Base-by-base conservation (phyloP, 2,888 invertebrate genomes). In the Camponotus fellah region DNA sequence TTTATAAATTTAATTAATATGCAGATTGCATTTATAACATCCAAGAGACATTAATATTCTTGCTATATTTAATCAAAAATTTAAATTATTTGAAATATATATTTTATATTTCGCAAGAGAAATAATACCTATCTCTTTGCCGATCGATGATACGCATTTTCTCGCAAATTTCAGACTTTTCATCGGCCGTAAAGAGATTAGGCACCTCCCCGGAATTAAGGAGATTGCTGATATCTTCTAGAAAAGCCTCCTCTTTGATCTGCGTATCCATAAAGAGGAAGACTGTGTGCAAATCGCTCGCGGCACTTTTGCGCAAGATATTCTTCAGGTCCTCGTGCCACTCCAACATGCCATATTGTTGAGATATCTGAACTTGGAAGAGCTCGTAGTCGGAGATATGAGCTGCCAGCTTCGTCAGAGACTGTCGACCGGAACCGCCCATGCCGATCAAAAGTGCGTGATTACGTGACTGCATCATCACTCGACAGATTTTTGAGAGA, bases 131-230 rank as follows among this genome's bases (percentile, higher is more conserved):
- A 94, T 98, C 98, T 26, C 98, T 96, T 92, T 98, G 98, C 83
- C 98, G 96, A 94, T 99, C 99, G 83, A 99, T 96, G 95, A 97
- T 95, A 91, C 99, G 96, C 98, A 99, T 99, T 95, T 98, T 99
- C 92, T 99, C 99, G 94, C 98, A 98, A 32, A 99, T 96, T 92
- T 99, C 99, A 3, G 97, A 96, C 94, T 98, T 98, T 93, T 99
- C 99, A 92, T 99, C 99, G 0, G 96, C 95, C 0, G 96, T 95
- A 93, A 98, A 99, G 46, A 99, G 96, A 95, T 99, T 99, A 0
- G 99, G 99, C 0, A 99, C 98, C 95, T 99, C 99, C 0, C 99
- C 99, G 0, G 98, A 97, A 94, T 99, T 99, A 77, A 99, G 95
- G 92, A 99, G 96, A 94, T 99, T 99, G 93, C 98, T 99, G 3